Base-by-base conservation (phyloP, 2,113 vertebrate genomes). In the Eolophus roseicapilla region DNA sequence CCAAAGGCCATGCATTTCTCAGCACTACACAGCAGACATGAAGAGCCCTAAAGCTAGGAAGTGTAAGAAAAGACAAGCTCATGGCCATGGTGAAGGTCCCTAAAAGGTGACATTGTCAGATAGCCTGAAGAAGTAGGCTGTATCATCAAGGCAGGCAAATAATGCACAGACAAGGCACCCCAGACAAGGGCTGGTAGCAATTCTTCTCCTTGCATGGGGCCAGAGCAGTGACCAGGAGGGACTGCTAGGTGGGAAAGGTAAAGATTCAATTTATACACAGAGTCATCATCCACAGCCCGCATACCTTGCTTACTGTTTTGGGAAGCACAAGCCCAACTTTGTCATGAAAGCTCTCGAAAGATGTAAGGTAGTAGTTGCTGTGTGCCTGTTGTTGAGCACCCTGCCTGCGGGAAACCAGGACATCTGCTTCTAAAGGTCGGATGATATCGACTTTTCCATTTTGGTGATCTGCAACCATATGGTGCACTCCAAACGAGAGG, bases 361-460 rank as follows among this genome's bases (percentile, higher is more conserved):
- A 6, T 0, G 21, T 11, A 33, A 76, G 64, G 46, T 84, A 67
- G 20, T 65, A 67, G 20, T 65, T 52, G 75, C 71, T 88, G 71
- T 2, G 5, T 29, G 55, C 15, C 78, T 28, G 47, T n/a, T 21
- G 33, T 33, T 13, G 63, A 63, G 64, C 37, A 31, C 69, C 53
- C 47, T 21, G 52, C 52, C 63, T 60, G 53, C 2, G 31, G 52
- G 55, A 88, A 88, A 90, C 14, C 0, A 0, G 43, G 63, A 77
- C 93, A 91, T 86, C 88, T 95, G 88, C 83, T 82, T 63, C 80
- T 44, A 91, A 92, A 90, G 80, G 65, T 84, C 92, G 74, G 69
- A 78, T 79, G 88, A 64, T 7, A 46, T 2, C 4, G 1, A 52
- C 65, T 93, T 92, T 91, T 88, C 88, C 83, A 86, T 96, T 92